Conservation (phyloP, 1,140 invertebrate genomes). For the Zaprionus ghesquierei region DNA sequence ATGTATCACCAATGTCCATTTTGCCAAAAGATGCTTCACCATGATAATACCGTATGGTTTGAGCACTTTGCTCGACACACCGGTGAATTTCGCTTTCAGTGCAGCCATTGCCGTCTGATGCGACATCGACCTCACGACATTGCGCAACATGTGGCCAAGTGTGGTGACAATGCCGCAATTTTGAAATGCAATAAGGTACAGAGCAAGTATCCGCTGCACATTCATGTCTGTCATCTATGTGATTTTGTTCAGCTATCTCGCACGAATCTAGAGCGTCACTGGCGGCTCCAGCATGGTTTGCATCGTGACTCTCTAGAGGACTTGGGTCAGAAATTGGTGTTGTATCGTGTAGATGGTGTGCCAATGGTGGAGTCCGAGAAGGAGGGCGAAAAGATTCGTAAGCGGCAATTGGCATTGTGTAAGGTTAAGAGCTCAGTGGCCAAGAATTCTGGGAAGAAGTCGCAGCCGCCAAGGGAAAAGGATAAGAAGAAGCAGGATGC, state of each 20-base stretch:
- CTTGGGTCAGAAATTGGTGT: conserved; percentile 22
- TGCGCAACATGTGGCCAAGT: conserved; percentile 17
- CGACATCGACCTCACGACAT: neutral
- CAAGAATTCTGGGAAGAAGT: neutral
- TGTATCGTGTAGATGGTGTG: conserved; percentile 17
- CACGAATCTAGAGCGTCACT: conserved; percentile 83
- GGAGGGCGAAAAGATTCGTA: neutral
- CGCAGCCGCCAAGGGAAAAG: neutral
- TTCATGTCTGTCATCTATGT: conserved; percentile 85
- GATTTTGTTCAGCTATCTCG: conserved; percentile 85
- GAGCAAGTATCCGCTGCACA: neutral
- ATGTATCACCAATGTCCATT: conserved; percentile 57
- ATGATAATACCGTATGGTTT: conserved; percentile 7
- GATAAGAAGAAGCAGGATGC: neutral
- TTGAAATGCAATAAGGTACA: neutral
- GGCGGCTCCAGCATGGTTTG: conserved; percentile 83
- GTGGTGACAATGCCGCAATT: conserved; percentile 2
- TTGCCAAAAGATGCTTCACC: conserved; percentile 37
- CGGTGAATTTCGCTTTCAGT: conserved; percentile 86
- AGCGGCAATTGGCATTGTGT: neutral
- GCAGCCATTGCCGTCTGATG: conserved; percentile 83
- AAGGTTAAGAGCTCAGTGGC: neutral
- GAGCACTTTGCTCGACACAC: conserved; percentile 87
- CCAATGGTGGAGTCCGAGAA: neutral
- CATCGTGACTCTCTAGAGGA: neutral